Evolutionary conservation across 2,113 vertebrate genomes (phyloP).

Genomic region (Anhinga rufa): DNA sequence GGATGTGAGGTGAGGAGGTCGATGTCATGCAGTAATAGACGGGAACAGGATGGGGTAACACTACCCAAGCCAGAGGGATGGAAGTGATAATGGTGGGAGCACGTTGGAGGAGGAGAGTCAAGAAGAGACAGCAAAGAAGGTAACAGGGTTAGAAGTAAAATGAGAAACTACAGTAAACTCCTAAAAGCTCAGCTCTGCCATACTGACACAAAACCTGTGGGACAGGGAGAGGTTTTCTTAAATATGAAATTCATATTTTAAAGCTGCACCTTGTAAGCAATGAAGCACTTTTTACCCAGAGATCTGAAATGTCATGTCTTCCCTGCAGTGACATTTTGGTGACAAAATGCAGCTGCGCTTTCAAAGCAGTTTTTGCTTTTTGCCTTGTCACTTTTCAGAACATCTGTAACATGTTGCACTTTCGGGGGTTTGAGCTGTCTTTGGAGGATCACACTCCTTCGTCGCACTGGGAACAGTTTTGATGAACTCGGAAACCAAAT

Average conservation of each 20-base stretch:
- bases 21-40: neutral
- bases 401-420: neutral
- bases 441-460: neutral
- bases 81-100: neutral
- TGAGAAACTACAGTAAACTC: neutral
- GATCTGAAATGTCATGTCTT: slow-evolving; percentile 21
- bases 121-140: neutral
- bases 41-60: neutral
- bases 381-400: slow-evolving; percentile 14
- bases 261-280: neutral
- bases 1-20: neutral
- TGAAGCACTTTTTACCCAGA: neutral
- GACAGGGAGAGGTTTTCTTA: neutral
- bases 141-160: neutral
- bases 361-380: slow-evolving; percentile 18
- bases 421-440: slow-evolving; percentile 12
- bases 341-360: slow-evolving; percentile 28
- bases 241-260: slow-evolving; percentile 5
- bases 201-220: neutral
- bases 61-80: neutral
- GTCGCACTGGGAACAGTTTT: neutral
- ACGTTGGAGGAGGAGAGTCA: neutral
- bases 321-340: slow-evolving; percentile 32
- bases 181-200: neutral
- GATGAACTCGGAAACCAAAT: neutral